Evolutionary conservation across 2,797 vertebrate species (phyloP).

Genomic region (Pangasius macronema): DNA sequence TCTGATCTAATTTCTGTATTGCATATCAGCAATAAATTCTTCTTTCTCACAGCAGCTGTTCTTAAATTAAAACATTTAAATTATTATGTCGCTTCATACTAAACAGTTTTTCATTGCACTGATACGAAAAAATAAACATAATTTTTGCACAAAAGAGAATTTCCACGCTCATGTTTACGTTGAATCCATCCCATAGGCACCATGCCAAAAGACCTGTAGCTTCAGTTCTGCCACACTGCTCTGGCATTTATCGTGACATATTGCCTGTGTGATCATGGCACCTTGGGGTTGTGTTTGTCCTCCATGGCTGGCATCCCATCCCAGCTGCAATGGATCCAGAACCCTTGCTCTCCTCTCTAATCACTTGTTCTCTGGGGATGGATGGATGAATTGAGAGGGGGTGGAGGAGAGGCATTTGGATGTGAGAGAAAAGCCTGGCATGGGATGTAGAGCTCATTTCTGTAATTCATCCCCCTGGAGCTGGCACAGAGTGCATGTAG

Average conservation of each 20-base stretch:
- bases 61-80: slow-evolving; percentile 44
- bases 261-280: slow-evolving; percentile 76
- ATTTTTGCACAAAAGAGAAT: not conserved
- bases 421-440: slow-evolving; percentile 74
- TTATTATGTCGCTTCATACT: slow-evolving; percentile 23
- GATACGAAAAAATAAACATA: not conserved
- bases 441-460: slow-evolving; percentile 78
- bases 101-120: not conserved
- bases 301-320: slow-evolving; percentile 75
- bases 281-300: slow-evolving; percentile 77
- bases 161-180: not conserved
- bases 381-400: slow-evolving; percentile 54
- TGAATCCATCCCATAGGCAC: slow-evolving; percentile 39
- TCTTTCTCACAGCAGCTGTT: slow-evolving; percentile 41
- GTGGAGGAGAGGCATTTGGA: slow-evolving; percentile 47
- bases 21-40: slow-evolving; percentile 50
- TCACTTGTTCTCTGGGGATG: slow-evolving; percentile 71
- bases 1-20: slow-evolving; percentile 53
- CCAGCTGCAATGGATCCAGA: slow-evolving; percentile 61
- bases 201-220: slow-evolving; percentile 72
- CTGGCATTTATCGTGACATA: slow-evolving; percentile 77
- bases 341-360: slow-evolving; percentile 73
- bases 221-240: slow-evolving; percentile 62
- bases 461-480: slow-evolving; percentile 73
- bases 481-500: slow-evolving; percentile 72